These are phyloP conservation scores for Pogonocichla stellata DNA, from an alignment of 2,113 vertebrate species.

Conservation along the genomic window DNA sequence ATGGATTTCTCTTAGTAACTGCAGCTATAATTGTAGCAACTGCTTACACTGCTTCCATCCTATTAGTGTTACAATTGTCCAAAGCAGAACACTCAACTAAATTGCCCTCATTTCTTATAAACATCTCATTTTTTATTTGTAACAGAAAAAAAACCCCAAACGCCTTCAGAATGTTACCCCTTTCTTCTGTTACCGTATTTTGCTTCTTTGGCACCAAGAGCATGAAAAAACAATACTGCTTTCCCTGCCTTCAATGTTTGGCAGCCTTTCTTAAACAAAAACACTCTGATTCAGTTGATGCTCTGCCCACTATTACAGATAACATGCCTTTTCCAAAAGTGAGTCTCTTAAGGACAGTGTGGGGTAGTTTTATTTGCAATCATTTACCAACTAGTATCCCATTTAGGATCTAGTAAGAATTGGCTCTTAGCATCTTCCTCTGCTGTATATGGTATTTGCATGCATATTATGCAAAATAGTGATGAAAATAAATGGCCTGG, in stretches of 20 bases:
- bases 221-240: not conserved
- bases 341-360: not conserved
- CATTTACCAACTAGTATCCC: not conserved
- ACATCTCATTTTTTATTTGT: not conserved
- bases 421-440: not conserved
- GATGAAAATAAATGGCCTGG: not conserved
- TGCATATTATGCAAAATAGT: not conserved
- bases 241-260: not conserved
- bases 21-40: constrained; percentile 27
- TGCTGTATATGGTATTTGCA: not conserved
- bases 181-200: not conserved
- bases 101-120: not conserved
- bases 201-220: not conserved
- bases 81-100: not conserved
- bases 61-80: not conserved
- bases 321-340: not conserved
- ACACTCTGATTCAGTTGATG: constrained; percentile 6
- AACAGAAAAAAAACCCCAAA: not conserved
- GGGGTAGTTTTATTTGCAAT: not conserved
- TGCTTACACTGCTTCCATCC: not conserved
- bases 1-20: constrained; percentile 34
- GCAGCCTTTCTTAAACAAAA: not conserved
- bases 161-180: not conserved
- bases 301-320: not conserved
- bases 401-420: not conserved